phyloP scores from a whole-genome alignment of 2,888 invertebrate species.

The Phrixothrix hirtus region DNA sequence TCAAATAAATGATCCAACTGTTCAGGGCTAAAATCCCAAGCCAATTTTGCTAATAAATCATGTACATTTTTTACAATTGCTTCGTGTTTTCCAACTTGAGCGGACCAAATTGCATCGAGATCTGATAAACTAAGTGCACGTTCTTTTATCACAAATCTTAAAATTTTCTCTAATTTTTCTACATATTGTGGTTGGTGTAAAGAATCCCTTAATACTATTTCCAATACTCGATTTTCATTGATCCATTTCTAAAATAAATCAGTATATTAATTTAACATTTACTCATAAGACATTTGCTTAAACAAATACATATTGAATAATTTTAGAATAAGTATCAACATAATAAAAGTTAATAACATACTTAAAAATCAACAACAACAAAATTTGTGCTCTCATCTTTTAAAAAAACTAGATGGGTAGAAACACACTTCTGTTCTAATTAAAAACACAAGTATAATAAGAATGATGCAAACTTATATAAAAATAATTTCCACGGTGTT shows the following conservation, averaged over 20 bases:
- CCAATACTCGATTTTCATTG: conserved; percentile 91
- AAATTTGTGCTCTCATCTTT: too few species aligned
- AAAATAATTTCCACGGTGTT: too few species aligned
- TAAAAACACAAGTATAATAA: not conserved
- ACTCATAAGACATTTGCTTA: too few species aligned
- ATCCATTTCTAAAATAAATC: conserved; percentile 81
- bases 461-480: too few species aligned
- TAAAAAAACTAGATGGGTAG: too few species aligned
- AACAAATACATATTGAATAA: not conserved
- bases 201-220: conserved; percentile 93
- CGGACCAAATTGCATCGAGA: conserved; percentile 94
- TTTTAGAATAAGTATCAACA: too few species aligned
- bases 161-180: conserved; percentile 95
- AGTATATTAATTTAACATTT: not conserved
- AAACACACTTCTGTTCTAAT: not conserved
- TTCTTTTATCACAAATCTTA: conserved; percentile 95
- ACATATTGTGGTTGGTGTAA: conserved; percentile 98
- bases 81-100: conserved; percentile 96
- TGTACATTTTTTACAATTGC: conserved; percentile 98
- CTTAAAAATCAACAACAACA: too few species aligned
- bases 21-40: conserved; percentile 98
- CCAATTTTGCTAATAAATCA: conserved; percentile 91
- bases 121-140: conserved; percentile 86
- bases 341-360: too few species aligned
- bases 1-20: conserved; percentile 96